phyloP scores from a whole-genome alignment of 2,888 invertebrate genomes.

The Cybosia mesomella region DNA sequence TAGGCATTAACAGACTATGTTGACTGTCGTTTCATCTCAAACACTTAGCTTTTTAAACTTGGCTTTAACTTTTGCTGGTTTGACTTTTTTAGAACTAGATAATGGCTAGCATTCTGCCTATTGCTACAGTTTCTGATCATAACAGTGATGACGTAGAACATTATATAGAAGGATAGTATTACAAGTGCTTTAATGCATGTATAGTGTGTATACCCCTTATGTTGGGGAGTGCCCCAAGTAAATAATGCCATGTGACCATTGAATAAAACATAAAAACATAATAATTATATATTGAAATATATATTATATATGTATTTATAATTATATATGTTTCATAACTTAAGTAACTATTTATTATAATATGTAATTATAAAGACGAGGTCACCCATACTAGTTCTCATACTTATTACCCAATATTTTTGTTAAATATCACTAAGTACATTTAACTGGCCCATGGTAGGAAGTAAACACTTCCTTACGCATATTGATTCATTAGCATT shows the following conservation, averaged over 20 bases:
- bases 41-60: not conserved
- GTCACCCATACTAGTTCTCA: constrained; percentile 28
- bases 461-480: constrained; percentile 39
- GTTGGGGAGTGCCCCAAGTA: not conserved
- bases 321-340: too few relatives aligned
- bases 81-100: not conserved
- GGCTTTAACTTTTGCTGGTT: not conserved
- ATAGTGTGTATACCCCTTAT: not conserved
- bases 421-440: constrained; percentile 24
- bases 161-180: not conserved
- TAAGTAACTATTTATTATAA: not conserved
- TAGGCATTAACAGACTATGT: not conserved
- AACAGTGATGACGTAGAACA: not conserved
- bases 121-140: not conserved
- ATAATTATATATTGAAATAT: too few relatives aligned
- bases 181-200: too few relatives aligned
- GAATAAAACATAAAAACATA: not conserved
- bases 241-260: not conserved
- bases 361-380: constrained; percentile 26
- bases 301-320: too few relatives aligned
- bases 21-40: not conserved
- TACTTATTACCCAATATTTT: constrained; percentile 27
- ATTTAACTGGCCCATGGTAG: constrained; percentile 20
- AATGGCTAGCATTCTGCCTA: not conserved
- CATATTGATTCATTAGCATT: constrained; percentile 47